Base-by-base conservation (phyloP, 2,888 invertebrate species). In the Macrophya alboannulata region DNA sequence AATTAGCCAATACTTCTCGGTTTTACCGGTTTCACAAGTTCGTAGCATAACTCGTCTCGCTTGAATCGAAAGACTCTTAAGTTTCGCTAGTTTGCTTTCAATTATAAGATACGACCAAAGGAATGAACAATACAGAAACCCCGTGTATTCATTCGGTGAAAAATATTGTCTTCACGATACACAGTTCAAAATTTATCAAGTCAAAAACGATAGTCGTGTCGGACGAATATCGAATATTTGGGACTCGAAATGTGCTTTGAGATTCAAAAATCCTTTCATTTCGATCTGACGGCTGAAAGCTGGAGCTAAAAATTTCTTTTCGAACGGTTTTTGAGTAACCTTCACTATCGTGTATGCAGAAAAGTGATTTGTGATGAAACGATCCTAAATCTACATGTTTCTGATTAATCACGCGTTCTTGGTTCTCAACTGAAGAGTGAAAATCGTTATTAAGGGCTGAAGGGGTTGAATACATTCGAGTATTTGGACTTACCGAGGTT, bases 401-500 rank as follows among this genome's bases (percentile, higher is more conserved):
- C 62, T 25, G 21, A 25, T 62, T 25, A 62, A 62, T 25, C 10
- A 25, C 21, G 21, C 3, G 10, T n/a, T 15, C 21, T 10, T 4
- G 15, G 5, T 15, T 31, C 25, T 31, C 9, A 10, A 15, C 12
- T 62, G 15, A 31, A 68, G 65, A 5, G 31, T 68, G 21, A 25
- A 62, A 21, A 62, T 25, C 25, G 17, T 71, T 31, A 31, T 15
- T 31, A 5, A 71, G 40, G 71, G 31, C 15, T 51, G 17, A 17
- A 40, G 71, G 31, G 71, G 37, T 43, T 72, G 8, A 77, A 77
- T 31, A 25, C 25, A 37, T 37, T 25, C 5, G 17, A 37, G 51
- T 10, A 45, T 48, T 43, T 71, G 62, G 77, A 92, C 94, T 95
- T 93, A 96, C 96, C 95, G 91, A 97, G 95, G 93, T 96, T 95